Conservation (phyloP, 2,888 invertebrate genomes). For the Sacculina carcini region DNA sequence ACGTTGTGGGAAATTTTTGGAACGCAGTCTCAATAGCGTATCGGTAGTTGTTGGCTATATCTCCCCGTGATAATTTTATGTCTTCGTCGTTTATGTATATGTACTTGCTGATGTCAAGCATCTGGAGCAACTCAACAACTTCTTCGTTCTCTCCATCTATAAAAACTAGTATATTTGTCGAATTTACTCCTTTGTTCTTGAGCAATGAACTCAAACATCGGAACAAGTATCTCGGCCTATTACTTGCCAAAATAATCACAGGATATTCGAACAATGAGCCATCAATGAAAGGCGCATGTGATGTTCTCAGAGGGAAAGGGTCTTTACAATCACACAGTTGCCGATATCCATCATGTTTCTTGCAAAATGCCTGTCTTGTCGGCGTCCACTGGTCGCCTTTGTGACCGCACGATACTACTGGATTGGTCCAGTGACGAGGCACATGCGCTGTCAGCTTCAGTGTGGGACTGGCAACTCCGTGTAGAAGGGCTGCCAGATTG, state of each 20-base stretch:
- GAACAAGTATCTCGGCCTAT: constrained; percentile 29
- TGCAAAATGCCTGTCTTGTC: background rate
- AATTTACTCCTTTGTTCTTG: constrained; percentile 26
- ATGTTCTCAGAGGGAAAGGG: background rate
- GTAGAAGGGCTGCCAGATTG: background rate
- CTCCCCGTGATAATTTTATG: too few species aligned
- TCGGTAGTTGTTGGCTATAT: constrained; percentile 32
- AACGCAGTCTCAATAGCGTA: constrained; percentile 30
- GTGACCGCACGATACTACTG: background rate
- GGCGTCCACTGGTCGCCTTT: too few species aligned
- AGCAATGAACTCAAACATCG: constrained; percentile 27
- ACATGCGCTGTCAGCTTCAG: background rate
- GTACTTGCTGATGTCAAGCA: constrained; percentile 22
- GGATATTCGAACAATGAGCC: constrained; percentile 17
- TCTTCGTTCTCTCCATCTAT: constrained; percentile 32
- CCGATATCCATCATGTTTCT: background rate
- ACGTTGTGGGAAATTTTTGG: constrained; percentile 26
- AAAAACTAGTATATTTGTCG: constrained; percentile 29
- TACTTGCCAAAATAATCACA: constrained; percentile 30
- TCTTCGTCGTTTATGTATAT: too few species aligned
- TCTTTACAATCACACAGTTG: background rate
- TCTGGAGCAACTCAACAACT: constrained; percentile 27
- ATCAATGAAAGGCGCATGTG: background rate
- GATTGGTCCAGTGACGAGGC: background rate
- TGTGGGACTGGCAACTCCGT: too few species aligned